Conservation (phyloP, 2,797 vertebrate genomes). For the Thamnophis elegans region DNA sequence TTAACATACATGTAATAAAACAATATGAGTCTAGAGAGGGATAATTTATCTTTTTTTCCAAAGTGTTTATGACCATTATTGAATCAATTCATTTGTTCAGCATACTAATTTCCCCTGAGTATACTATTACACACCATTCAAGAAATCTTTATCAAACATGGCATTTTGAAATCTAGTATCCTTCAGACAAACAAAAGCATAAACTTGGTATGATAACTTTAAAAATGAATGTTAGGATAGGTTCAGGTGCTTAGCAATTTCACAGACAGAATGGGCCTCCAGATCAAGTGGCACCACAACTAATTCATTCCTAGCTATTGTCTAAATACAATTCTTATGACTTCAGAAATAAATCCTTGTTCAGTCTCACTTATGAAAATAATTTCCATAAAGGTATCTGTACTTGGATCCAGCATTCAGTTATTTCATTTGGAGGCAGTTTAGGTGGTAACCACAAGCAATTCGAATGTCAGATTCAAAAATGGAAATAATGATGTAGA, state of each 20-base stretch:
- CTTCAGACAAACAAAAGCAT: not conserved
- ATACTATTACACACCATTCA: not conserved
- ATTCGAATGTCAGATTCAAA: not conserved
- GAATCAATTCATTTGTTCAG: not conserved
- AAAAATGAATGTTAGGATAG: not conserved
- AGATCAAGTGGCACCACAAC: not conserved
- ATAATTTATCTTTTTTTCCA: slow-evolving; percentile 3
- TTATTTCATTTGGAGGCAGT: not conserved
- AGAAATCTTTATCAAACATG: not conserved
- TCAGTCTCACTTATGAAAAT: not conserved
- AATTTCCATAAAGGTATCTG: not conserved
- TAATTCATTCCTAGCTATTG: not conserved
- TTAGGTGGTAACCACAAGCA: not conserved
- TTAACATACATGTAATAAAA: not conserved
- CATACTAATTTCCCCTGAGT: not conserved
- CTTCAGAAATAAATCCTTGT: not conserved
- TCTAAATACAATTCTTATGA: not conserved
- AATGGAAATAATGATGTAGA: not conserved
- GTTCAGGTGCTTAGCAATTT: not conserved
- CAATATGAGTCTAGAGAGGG: not conserved
- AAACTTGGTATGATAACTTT: not conserved
- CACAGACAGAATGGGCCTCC: not conserved
- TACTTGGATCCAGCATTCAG: not conserved
- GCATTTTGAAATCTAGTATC: not conserved
- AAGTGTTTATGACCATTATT: not conserved